A percentile compares a stretch with the other conserved stretches of the same genome.
Evolutionary conservation across 2,113 vertebrate genomes (phyloP).

Genomic region (Apodemus sylvaticus): DNA sequence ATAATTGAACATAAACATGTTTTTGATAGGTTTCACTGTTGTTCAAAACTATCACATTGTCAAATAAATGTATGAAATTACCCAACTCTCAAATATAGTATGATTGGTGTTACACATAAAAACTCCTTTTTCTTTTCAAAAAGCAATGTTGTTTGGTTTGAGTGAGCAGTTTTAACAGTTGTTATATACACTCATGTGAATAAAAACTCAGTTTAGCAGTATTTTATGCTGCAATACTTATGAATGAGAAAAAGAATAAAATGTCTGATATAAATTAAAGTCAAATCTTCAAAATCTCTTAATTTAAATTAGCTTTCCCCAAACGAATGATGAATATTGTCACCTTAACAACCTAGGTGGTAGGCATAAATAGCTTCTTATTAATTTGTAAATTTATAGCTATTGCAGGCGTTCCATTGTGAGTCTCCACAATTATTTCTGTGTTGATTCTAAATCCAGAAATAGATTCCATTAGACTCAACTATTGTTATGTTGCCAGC

Average conservation of each 20-base stretch:
- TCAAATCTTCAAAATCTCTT: constrained; percentile 28
- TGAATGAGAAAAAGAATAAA: neutral
- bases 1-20: neutral
- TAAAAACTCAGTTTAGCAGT: neutral
- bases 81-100: neutral
- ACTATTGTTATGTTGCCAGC: constrained; percentile 62
- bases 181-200: neutral
- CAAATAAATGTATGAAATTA: neutral
- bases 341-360: constrained; percentile 23
- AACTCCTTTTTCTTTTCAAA: neutral
- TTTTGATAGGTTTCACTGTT: neutral
- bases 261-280: constrained; percentile 39
- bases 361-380: neutral
- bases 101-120: neutral
- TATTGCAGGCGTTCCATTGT: constrained; percentile 42
- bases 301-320: constrained; percentile 8
- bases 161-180: neutral
- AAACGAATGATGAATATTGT: neutral
- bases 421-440: constrained; percentile 63
- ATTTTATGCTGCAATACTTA: neutral
- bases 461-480: constrained; percentile 49
- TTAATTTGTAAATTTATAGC: constrained; percentile 26
- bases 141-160: neutral
- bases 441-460: constrained; percentile 63
- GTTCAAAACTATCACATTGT: neutral